phyloP scores from a whole-genome alignment of 2,888 invertebrate genomes.

The Acanthopleura granulata region DNA sequence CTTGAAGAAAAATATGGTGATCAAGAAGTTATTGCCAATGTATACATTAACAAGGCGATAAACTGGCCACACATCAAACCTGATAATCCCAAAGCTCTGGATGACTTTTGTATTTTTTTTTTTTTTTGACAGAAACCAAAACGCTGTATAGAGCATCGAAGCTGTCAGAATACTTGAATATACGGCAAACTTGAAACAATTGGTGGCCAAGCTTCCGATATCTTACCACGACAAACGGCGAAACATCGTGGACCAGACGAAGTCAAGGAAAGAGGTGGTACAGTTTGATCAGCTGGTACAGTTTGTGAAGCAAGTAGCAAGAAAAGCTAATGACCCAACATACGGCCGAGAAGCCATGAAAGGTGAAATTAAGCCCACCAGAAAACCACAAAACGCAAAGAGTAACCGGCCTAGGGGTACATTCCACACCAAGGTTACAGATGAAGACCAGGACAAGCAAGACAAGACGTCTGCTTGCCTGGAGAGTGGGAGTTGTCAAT shows the following conservation, averaged over 20 bases:
- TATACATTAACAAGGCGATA: constrained; percentile 26
- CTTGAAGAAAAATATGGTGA: constrained; percentile 24
- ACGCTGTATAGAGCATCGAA: constrained; percentile 22
- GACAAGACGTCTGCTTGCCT: not conserved
- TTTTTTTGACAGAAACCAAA: constrained; percentile 23
- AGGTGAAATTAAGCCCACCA: too few species aligned
- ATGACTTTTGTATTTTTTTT: constrained; percentile 25
- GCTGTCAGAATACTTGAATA: constrained; percentile 22
- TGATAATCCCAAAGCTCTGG: constrained; percentile 23
- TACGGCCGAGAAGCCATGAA: too few species aligned
- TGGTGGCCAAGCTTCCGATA: constrained; percentile 22
- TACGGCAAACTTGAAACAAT: constrained; percentile 24
- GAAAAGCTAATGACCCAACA: too few species aligned
- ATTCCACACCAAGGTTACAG: not conserved
- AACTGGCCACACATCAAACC: constrained; percentile 23
- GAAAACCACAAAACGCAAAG: not conserved
- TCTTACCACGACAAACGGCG: constrained; percentile 27
- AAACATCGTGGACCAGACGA: not conserved
- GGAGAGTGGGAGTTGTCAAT: not conserved
- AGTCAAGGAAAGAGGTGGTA: too few species aligned
- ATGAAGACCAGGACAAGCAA: not conserved
- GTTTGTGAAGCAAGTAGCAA: too few species aligned
- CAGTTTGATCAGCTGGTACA: too few species aligned
- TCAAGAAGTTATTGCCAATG: constrained; percentile 23
- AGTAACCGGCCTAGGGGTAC: not conserved